Percentiles rank a stretch among this genome's conserved stretches.
These are phyloP conservation scores for Trididemnum miniatum DNA, from an alignment of 23 tunicate genomes.

Conservation along the genomic window DNA sequence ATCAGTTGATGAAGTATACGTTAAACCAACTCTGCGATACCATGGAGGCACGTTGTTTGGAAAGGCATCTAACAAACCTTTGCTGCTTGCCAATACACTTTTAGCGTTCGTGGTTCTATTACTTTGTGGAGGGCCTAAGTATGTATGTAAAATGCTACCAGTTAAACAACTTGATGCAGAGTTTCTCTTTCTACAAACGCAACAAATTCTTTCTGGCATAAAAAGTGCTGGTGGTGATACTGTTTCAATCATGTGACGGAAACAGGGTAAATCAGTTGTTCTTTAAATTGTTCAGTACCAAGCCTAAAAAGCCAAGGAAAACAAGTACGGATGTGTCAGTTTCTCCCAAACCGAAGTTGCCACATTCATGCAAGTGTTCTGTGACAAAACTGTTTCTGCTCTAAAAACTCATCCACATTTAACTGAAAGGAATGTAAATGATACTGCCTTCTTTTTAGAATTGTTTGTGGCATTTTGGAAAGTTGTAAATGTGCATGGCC, in stretches of 20 bases:
- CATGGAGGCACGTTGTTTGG: slow-evolving; percentile 4
- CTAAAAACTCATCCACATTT: not conserved
- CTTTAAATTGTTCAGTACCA: not conserved
- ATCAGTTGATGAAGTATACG: not conserved
- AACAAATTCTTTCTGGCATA: not conserved
- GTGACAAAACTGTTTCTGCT: not conserved
- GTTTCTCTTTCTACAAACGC: slow-evolving; percentile 7
- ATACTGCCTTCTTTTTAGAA: slow-evolving; percentile 3
- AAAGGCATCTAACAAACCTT: not conserved
- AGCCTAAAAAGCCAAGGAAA: not conserved
- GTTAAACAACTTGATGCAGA: slow-evolving; percentile 1
- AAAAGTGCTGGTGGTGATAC: not conserved
- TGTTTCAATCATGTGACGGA: slow-evolving; percentile 1
- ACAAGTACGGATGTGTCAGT: not conserved
- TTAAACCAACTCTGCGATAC: slow-evolving; percentile 13
- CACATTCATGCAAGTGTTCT: not conserved
- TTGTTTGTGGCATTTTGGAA: not conserved
- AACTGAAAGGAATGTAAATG: not conserved
- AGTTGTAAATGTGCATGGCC: not conserved
- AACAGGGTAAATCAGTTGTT: slow-evolving; percentile 9
- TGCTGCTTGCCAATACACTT: not conserved
- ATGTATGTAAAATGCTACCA: slow-evolving; percentile 5
- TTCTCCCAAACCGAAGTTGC: not conserved
- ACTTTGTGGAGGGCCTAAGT: slow-evolving; percentile 18
- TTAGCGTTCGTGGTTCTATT: not conserved